These are phyloP conservation scores for Petrolisthes manimaculis DNA, from an alignment of 2,888 invertebrate species.

Conservation along the genomic window DNA sequence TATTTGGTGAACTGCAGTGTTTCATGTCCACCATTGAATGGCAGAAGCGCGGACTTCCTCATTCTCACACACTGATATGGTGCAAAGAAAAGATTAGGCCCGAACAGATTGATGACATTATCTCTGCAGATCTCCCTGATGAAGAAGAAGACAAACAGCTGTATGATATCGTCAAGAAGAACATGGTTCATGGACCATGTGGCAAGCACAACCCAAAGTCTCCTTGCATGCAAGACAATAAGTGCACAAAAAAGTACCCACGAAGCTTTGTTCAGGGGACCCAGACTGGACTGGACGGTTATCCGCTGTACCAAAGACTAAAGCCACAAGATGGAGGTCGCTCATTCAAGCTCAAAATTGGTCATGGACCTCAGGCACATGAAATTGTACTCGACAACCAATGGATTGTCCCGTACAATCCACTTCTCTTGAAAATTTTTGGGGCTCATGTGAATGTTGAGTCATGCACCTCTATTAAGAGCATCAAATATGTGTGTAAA, in stretches of 20 bases:
- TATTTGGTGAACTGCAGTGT: conserved; percentile 66
- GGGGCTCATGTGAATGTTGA: conserved; percentile 14
- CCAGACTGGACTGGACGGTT: too few relatives aligned
- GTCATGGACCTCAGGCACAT: neutral
- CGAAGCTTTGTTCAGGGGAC: neutral
- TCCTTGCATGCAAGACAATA: conserved; percentile 24
- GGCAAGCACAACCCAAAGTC: neutral
- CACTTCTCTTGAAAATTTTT: neutral
- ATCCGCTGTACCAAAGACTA: too few relatives aligned
- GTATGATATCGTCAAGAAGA: neutral
- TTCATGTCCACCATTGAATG: conserved; percentile 67
- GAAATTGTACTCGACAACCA: conserved; percentile 7
- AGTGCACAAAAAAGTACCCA: conserved; percentile 15
- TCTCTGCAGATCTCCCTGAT: conserved; percentile 69
- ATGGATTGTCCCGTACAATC: neutral
- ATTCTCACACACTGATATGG: conserved; percentile 67
- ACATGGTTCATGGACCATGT: conserved; percentile 20
- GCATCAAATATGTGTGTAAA: too few relatives aligned
- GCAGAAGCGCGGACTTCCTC: conserved; percentile 69
- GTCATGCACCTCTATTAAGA: conserved; percentile 5
- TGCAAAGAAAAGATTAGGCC: conserved; percentile 63
- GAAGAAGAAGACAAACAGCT: neutral
- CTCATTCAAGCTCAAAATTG: neutral
- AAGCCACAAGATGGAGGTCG: too few relatives aligned
- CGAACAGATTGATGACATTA: conserved; percentile 68